Evolutionary conservation across 2,113 vertebrate genomes (phyloP), one percentile per base, ranked within the genome.

Genomic region (Pelmatolapia mariae): DNA sequence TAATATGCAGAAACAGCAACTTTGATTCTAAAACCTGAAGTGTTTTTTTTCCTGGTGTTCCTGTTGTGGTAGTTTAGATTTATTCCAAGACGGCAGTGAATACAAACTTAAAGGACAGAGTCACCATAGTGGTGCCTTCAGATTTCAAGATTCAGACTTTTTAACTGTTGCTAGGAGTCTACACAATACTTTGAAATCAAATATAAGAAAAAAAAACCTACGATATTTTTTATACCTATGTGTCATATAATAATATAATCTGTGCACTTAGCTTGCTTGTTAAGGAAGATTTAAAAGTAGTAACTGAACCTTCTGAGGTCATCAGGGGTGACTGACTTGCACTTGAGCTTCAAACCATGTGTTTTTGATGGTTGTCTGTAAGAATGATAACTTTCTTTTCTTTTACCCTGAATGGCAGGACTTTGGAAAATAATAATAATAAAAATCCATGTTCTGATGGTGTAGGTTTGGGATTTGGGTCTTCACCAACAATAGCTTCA

Each of bases 201-300:
- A 68, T 68, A 71, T 71, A 71, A 8, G 19, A 15, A 0, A 0
- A 0, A 40, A 5, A 31, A 59, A 57, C 1, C 2, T 13, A 68
- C 4, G 0, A 38, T 22, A 68, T 68, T 68, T 68, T 68, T 40
- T 40, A 68, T 66, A 66, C 61, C 8, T 66, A 66, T 36, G 61
- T 66, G 61, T 66, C 3, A 0, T 38, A 66, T 38, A 66, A n/a
- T n/a, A 8, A 38, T 66, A 66, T 2, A 38, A 66, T 38, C 0
- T 71, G 36, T 71, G n/a, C 36, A 71, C n/a, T 24, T 71, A 43
- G 66, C 66, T 24, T 43, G 1, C 36, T 71, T 71, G 12, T 71
- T 73, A 73, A 71, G 66, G 13, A 26, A 45, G 38, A 45, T 45
- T 73, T 43, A 24, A 43, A 71, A 71, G 36, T 40, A 24, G 66